These are phyloP conservation scores for Zaprionus lachaisei DNA, from an alignment of 1,140 invertebrate genomes.

Conservation along the genomic window DNA sequence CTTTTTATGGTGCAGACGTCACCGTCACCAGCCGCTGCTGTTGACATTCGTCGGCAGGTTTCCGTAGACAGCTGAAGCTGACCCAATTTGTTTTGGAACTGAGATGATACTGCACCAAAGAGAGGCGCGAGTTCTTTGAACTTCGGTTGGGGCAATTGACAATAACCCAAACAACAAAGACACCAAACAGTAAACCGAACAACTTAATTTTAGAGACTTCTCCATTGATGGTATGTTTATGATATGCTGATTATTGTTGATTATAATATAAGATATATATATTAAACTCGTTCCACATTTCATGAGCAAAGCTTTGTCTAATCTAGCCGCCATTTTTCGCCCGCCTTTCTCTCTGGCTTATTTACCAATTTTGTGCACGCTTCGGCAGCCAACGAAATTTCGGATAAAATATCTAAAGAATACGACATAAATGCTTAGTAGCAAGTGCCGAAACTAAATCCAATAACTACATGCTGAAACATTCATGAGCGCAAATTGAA, in stretches of 20 bases:
- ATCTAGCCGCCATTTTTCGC: constrained; percentile 9
- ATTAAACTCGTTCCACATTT: background rate
- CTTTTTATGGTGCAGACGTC: constrained; percentile 68
- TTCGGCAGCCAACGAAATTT: constrained; percentile 38
- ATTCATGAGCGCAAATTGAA: constrained; percentile 82
- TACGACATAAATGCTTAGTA: constrained; percentile 70
- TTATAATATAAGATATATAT: no score
- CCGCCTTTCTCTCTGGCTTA: constrained; percentile 44
- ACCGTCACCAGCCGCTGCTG: constrained; percentile 38
- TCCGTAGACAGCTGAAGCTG: constrained; percentile 41
- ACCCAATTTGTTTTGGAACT: constrained; percentile 57
- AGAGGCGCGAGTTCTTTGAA: constrained; percentile 37
- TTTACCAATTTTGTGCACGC: constrained; percentile 75
- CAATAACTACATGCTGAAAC: constrained; percentile 80
- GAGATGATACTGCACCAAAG: constrained; percentile 19
- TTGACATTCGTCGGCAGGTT: constrained; percentile 34
- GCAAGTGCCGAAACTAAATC: constrained; percentile 79
- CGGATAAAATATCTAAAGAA: constrained; percentile 42
- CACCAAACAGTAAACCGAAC: background rate
- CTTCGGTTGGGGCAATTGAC: background rate
- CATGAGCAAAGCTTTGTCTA: background rate
- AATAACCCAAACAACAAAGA: background rate
- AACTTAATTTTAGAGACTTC: background rate
- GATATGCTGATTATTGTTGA: no score
- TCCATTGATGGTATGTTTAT: no score